phyloP scores from a whole-genome alignment of 2,113 vertebrate genomes.

The Rhinopomastus cyanomelas region DNA sequence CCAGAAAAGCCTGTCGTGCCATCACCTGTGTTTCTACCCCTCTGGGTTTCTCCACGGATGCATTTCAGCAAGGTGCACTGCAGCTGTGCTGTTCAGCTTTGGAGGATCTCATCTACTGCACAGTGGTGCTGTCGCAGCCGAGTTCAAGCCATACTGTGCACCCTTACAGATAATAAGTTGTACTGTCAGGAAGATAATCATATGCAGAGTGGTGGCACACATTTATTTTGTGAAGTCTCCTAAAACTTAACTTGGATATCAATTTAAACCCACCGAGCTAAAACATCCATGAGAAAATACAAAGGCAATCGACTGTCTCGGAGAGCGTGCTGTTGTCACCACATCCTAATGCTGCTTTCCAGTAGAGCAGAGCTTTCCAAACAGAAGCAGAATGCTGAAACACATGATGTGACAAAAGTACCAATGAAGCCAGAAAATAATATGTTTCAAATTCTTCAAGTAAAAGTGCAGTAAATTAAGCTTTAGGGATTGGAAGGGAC shows the following conservation, averaged over 20 bases:
- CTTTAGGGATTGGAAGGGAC: neutral
- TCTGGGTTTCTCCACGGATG: neutral
- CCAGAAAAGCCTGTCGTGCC: neutral
- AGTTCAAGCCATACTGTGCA: slow-evolving; percentile 16
- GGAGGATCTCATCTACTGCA: neutral
- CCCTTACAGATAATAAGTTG: neutral
- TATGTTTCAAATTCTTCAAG: neutral
- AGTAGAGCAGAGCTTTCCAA: slow-evolving; percentile 16
- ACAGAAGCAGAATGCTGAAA: slow-evolving; percentile 27
- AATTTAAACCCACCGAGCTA: slow-evolving; percentile 5
- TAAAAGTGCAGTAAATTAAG: neutral
- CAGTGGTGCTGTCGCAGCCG: slow-evolving; percentile 9
- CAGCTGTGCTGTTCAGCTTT: neutral
- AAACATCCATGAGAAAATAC: slow-evolving; percentile 56
- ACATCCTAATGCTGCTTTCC: slow-evolving; percentile 37
- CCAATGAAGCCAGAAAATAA: neutral
- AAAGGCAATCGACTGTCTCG: slow-evolving; percentile 25
- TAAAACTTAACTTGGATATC: slow-evolving; percentile 10
- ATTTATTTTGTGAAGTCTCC: slow-evolving; percentile 12
- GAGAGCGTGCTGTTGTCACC: neutral
- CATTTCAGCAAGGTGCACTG: neutral
- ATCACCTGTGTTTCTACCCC: slow-evolving; percentile 13
- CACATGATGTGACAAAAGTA: neutral
- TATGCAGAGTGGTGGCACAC: neutral
- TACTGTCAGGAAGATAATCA: neutral